Percentiles rank a stretch among this genome's conserved stretches.
Evolutionary conservation across 2,888 invertebrate species (phyloP).

Genomic region (Endotricha flammealis): DNA sequence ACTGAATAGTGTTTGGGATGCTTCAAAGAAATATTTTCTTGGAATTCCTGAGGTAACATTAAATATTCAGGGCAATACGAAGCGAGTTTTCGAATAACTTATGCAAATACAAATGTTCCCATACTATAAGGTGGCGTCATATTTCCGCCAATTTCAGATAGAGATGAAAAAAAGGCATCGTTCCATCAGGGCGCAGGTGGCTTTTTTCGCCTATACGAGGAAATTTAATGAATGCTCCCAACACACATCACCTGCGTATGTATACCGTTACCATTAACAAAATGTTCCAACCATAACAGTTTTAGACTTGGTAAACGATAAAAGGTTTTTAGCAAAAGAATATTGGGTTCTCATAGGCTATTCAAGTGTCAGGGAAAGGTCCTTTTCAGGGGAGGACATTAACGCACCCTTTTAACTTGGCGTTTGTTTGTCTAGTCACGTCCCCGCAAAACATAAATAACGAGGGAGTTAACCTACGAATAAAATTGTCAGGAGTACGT

Average conservation of each 20-base stretch:
- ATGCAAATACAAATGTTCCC: slow-evolving; percentile 48
- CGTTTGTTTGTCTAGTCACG: slow-evolving; percentile 47
- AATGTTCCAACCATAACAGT: slow-evolving; percentile 18
- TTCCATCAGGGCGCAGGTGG: slow-evolving; percentile 43
- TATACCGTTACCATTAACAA: slow-evolving; percentile 27
- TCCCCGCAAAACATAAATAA: slow-evolving; percentile 39
- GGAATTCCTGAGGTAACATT: slow-evolving; percentile 33
- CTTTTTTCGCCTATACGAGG: slow-evolving; percentile 34
- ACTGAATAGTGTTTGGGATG: slow-evolving; percentile 50
- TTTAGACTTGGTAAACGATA: slow-evolving; percentile 21
- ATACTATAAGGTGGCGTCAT: slow-evolving; percentile 39
- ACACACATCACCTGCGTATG: slow-evolving; percentile 12
- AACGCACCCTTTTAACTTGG: slow-evolving; percentile 43
- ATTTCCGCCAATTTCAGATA: slow-evolving; percentile 26
- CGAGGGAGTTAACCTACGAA: slow-evolving; percentile 31
- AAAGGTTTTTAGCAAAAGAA: slow-evolving; percentile 35
- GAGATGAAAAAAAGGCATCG: slow-evolving; percentile 29
- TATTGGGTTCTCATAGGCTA: slow-evolving; percentile 36
- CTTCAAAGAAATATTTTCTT: slow-evolving; percentile 54
- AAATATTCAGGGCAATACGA: slow-evolving; percentile 57
- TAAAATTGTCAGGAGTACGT: slow-evolving; percentile 24
- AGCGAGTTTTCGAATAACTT: slow-evolving; percentile 50
- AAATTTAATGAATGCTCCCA: slow-evolving; percentile 40
- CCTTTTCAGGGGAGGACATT: slow-evolving; percentile 42
- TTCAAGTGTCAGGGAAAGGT: slow-evolving; percentile 42